Evolutionary conservation across 2,797 vertebrate genomes (phyloP).

Genomic region (Chaetophractus vellerosus): DNA sequence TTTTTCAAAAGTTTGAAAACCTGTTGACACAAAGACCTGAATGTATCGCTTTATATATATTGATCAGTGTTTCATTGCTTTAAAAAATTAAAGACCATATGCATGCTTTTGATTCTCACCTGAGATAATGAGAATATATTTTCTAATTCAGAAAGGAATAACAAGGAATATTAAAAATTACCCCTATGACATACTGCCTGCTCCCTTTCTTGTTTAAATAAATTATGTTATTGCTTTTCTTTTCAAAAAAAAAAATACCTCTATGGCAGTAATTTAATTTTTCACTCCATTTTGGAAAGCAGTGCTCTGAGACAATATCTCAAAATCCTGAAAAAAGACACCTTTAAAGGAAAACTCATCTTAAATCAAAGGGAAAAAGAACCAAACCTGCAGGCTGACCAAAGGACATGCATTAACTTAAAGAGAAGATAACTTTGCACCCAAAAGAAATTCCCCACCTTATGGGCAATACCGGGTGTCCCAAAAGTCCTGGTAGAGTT

Average conservation of each 20-base stretch:
- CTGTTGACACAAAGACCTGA: neutral
- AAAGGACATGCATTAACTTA: neutral
- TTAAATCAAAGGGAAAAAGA: neutral
- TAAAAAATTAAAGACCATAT: neutral
- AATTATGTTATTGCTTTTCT: too few relatives aligned
- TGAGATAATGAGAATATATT: neutral
- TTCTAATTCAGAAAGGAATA: neutral
- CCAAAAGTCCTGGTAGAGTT: neutral
- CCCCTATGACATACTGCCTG: neutral
- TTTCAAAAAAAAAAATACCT: too few relatives aligned
- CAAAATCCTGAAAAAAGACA: neutral
- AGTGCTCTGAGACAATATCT: neutral
- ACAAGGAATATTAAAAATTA: neutral
- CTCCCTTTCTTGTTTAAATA: too few relatives aligned
- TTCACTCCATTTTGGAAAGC: conserved; percentile 53
- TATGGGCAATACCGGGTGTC: neutral
- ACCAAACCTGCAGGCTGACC: neutral
- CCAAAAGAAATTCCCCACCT: neutral
- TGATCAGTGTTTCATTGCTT: neutral
- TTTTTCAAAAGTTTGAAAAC: neutral
- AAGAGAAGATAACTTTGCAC: conserved; percentile 1
- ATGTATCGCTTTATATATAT: neutral
- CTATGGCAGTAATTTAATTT: neutral
- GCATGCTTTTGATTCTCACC: neutral
- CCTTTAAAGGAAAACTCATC: neutral